Evolutionary conservation across 2,888 invertebrate genomes (phyloP).

Genomic region (Cosmorhoe ocellata): DNA sequence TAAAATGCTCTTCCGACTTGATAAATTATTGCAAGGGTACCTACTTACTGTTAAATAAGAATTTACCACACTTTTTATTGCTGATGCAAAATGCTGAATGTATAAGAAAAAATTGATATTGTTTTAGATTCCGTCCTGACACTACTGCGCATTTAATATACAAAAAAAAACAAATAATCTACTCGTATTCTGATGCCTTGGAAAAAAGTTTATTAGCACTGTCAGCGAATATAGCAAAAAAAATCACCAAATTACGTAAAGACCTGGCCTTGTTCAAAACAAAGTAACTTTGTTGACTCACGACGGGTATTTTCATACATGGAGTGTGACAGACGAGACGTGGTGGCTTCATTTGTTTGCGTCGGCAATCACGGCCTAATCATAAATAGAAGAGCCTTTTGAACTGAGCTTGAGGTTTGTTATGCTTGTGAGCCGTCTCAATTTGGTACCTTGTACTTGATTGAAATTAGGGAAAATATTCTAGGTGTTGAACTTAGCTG

Average conservation of each 20-base stretch:
- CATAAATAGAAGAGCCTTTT: slow-evolving; percentile 53
- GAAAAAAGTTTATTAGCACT: not conserved
- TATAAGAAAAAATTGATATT: too few relatives aligned
- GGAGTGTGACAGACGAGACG: slow-evolving; percentile 48
- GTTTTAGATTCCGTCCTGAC: too few relatives aligned
- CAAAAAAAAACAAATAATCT: too few relatives aligned
- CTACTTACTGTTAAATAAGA: too few relatives aligned
- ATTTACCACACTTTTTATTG: too few relatives aligned
- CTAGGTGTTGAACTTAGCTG: not conserved
- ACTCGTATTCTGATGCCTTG: too few relatives aligned
- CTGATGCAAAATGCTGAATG: too few relatives aligned
- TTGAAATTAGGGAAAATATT: slow-evolving; percentile 6
- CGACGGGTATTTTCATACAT: slow-evolving; percentile 41
- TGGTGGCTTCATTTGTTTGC: slow-evolving; percentile 60
- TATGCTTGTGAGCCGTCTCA: slow-evolving; percentile 7
- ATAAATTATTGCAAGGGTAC: not conserved
- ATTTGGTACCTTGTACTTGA: slow-evolving; percentile 6
- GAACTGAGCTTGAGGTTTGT: slow-evolving; percentile 20
- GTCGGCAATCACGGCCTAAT: slow-evolving; percentile 48
- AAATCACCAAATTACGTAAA: slow-evolving; percentile 18
- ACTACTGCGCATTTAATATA: too few relatives aligned
- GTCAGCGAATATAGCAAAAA: not conserved
- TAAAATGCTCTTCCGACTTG: slow-evolving; percentile 1
- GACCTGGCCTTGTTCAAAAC: slow-evolving; percentile 29
- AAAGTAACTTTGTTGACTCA: slow-evolving; percentile 39